Percentiles rank a stretch among this genome's conserved stretches.
Conservation (phyloP, 2,888 invertebrate species). For the Creontiades dilutus region DNA sequence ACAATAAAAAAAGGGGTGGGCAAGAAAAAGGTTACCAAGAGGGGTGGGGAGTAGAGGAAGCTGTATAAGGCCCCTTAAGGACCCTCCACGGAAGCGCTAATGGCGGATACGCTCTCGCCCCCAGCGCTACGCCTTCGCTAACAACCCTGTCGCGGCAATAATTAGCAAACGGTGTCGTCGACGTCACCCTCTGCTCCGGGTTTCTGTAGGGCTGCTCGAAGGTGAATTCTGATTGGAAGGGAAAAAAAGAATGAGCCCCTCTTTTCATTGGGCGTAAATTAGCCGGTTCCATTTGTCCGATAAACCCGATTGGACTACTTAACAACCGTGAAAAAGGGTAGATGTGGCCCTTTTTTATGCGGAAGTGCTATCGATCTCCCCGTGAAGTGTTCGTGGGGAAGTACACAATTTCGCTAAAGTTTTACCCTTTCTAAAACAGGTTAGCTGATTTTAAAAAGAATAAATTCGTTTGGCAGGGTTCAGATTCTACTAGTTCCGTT, state of each 20-base stretch:
- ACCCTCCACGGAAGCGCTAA: conserved; percentile 45
- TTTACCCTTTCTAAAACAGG: neutral
- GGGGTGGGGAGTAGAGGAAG: neutral
- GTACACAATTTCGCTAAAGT: neutral
- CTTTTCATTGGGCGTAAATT: conserved; percentile 34
- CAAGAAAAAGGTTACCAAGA: neutral
- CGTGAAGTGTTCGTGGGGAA: neutral
- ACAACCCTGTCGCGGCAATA: conserved; percentile 48
- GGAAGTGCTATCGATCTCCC: neutral
- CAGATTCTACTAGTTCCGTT: too few relatives aligned
- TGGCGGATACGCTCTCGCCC: conserved; percentile 31
- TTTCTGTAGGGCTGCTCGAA: neutral
- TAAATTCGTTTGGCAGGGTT: too few relatives aligned
- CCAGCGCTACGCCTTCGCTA: neutral
- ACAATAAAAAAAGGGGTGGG: conserved; percentile 51
- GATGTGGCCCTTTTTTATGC: conserved; percentile 5
- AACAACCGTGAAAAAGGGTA: conserved; percentile 9
- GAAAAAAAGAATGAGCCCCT: neutral
- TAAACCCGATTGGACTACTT: conserved; percentile 29
- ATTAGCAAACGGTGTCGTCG: conserved; percentile 49
- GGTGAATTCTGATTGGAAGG: conserved; percentile 43
- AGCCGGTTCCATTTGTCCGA: conserved; percentile 23
- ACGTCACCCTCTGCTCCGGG: neutral
- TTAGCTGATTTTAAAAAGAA: neutral
- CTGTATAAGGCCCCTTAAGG: neutral